Base-by-base conservation (phyloP, 2,888 invertebrate species). In the Pristionchus japonicus region DNA sequence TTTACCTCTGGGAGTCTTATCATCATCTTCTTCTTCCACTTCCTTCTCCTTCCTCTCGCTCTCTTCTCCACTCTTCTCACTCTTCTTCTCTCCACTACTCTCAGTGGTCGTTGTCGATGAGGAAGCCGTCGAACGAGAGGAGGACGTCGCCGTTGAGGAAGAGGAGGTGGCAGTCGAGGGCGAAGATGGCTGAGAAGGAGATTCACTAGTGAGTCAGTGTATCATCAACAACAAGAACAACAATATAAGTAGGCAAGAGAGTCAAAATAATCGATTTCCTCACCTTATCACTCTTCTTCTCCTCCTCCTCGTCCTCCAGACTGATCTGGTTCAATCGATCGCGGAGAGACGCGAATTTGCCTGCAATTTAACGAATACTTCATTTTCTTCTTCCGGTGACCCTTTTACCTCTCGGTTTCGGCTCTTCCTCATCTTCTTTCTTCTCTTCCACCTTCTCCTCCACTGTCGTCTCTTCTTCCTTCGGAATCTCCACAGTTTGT, bases 1-100 rank as follows among this genome's bases (percentile, higher is more conserved):
- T 43, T 77, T 27, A 77, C 77, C 77, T 77, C 82, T 20, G 52
- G 82, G 82, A 31, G 82, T 83, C 52, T 49, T 83, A 31, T 83
- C 52, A 2, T 52, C 82, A 17, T 83, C 82, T 3, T 52, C 80
- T 47, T 80, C 80, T 4, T 43, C 52, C 23, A 52, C 82, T 3
- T 52, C 80, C n/a, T 80, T 47, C 4, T 43, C 52, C 23, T 52
- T 83, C 20, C 52, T 83, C 52, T 83, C 77, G 47, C 43, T 77
- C 43, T 37, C 37, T 70, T 70, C 47, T 80, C 52, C 82, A 83
- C 82, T 83, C 52, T 13, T 83, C 23, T 20, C 52, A 34, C n/a
- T 31, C 34, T 20, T 52, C 31, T 15, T 83, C 23, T 23, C 52
- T 52, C n/a, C 82, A 70, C 31, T 70, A 83, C 52, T 83, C 82